phyloP scores from a whole-genome alignment of 30 jellyfish, hydroid and myxozoan genomes.

The Clytia hemisphaerica region DNA sequence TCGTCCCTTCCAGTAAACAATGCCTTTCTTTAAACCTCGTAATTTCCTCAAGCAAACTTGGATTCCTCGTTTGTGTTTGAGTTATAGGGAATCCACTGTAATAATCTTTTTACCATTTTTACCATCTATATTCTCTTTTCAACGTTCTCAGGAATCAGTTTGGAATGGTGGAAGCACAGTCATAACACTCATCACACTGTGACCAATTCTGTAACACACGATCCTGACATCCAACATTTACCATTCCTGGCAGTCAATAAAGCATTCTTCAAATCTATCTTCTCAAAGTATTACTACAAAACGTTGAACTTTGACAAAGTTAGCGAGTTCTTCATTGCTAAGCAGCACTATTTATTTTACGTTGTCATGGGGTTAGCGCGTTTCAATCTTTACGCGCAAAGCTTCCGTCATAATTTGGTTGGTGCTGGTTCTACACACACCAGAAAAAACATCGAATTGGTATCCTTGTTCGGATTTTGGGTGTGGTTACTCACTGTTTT shows the following conservation, averaged over 20 bases:
- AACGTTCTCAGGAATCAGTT: slow-evolving; percentile 58
- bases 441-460: slow-evolving; percentile 33
- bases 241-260: slow-evolving; percentile 84
- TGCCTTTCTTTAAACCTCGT: not conserved
- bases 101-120: not conserved
- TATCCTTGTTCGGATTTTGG: slow-evolving; percentile 53
- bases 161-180: slow-evolving; percentile 92
- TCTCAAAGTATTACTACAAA: slow-evolving; percentile 61
- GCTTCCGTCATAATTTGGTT: slow-evolving; percentile 40
- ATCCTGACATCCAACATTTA: slow-evolving; percentile 90
- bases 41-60: too few relatives aligned
- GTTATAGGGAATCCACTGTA: too few relatives aligned
- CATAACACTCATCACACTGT: slow-evolving; percentile 86
- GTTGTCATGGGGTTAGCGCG: slow-evolving; percentile 89
- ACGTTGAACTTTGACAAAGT: slow-evolving; percentile 50
- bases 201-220: slow-evolving; percentile 76
- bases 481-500: slow-evolving; percentile 37
- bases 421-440: slow-evolving; percentile 18
- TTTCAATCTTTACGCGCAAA: slow-evolving; percentile 79
- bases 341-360: slow-evolving; percentile 73
- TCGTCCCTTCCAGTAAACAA: not conserved
- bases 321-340: slow-evolving; percentile 47
- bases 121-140: not conserved
- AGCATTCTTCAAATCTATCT: slow-evolving; percentile 56
- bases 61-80: too few relatives aligned